Conservation (phyloP, 2,888 invertebrate genomes). For the Lutraria lutraria region DNA sequence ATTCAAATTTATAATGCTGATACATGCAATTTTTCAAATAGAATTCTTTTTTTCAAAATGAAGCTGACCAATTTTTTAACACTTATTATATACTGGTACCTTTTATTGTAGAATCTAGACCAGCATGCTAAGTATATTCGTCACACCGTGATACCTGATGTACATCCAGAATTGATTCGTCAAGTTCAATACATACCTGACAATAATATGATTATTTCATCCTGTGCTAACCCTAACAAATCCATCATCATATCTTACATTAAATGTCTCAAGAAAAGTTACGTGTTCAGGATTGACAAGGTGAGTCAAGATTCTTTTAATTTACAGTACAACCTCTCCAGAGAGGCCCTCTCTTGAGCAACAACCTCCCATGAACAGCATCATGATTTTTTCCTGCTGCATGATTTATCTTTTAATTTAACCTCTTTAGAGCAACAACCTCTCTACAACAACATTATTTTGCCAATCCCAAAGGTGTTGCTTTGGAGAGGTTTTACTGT, state of each 20-base stretch:
- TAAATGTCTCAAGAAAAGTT: constrained; percentile 83
- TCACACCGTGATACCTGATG: constrained; percentile 75
- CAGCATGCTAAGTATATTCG: constrained; percentile 81
- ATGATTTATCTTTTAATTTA: too few relatives aligned
- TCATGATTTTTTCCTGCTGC: too few relatives aligned
- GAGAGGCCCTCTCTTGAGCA: too few relatives aligned
- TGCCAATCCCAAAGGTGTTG: too few relatives aligned
- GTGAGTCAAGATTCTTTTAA: constrained; percentile 72
- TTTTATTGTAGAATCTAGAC: constrained; percentile 77
- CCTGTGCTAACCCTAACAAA: constrained; percentile 80
- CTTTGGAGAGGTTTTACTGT: too few relatives aligned
- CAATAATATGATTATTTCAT: constrained; percentile 84
- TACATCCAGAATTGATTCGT: constrained; percentile 83
- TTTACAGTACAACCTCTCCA: background rate
- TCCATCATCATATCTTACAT: constrained; percentile 85
- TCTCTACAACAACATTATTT: too few relatives aligned
- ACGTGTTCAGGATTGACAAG: constrained; percentile 85
- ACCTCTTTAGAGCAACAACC: too few relatives aligned
- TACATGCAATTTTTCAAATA: too few relatives aligned
- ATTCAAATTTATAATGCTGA: too few relatives aligned
- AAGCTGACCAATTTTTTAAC: too few relatives aligned
- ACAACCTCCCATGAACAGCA: too few relatives aligned
- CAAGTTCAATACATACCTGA: constrained; percentile 85
- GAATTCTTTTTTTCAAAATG: too few relatives aligned
- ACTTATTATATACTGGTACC: background rate